Evolutionary conservation across 2,113 vertebrate species (phyloP).

Genomic region (Coracopsis vasa): DNA sequence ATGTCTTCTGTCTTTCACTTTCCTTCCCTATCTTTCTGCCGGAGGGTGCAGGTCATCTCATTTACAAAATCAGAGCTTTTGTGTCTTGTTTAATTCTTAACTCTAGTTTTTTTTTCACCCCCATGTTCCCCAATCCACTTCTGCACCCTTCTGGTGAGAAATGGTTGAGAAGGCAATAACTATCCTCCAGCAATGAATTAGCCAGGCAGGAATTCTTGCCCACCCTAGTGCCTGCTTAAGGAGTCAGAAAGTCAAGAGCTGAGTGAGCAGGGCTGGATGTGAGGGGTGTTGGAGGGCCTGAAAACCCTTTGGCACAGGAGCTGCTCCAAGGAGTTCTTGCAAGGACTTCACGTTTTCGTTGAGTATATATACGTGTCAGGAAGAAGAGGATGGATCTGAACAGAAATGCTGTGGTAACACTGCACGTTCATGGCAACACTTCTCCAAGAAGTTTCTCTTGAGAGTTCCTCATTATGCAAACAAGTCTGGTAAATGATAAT

Average conservation of each 20-base stretch:
- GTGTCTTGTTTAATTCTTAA: neutral
- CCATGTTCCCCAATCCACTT: neutral
- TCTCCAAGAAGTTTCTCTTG: conserved; percentile 41
- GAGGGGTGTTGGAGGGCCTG: neutral
- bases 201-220: neutral
- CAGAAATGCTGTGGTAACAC: neutral
- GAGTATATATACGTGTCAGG: neutral
- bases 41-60: neutral
- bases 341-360: neutral
- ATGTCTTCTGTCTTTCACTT: neutral
- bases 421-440: neutral
- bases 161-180: neutral
- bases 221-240: neutral
- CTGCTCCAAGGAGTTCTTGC: neutral
- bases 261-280: neutral
- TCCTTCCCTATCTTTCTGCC: neutral
- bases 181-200: neutral
- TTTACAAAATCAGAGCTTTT: neutral
- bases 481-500: conserved; percentile 54
- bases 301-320: neutral
- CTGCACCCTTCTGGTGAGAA: neutral
- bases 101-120: neutral
- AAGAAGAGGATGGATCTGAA: neutral
- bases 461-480: conserved; percentile 62
- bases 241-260: neutral